Conservation (phyloP, 2,888 invertebrate genomes). For the Athalia circularis region DNA sequence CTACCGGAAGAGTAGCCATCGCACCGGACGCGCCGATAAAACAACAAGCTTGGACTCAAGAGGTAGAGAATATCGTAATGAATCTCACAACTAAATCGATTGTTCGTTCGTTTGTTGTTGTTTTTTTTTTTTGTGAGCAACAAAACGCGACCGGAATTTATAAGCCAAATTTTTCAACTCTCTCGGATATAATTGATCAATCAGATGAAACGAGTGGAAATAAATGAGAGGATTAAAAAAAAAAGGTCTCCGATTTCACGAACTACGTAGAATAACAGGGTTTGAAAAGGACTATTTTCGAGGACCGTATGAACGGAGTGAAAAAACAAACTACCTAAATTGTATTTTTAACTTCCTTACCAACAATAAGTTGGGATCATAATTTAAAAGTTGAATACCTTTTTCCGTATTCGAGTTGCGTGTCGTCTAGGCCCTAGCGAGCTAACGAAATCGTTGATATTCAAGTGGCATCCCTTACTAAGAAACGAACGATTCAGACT, state of each 20-base stretch:
- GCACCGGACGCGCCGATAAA: slow-evolving; percentile 87
- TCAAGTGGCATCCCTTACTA: slow-evolving; percentile 66
- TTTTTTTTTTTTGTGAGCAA: no score
- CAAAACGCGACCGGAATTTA: no score
- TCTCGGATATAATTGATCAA: not conserved
- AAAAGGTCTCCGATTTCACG: not conserved
- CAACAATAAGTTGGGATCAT: slow-evolving; percentile 25
- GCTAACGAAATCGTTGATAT: slow-evolving; percentile 63
- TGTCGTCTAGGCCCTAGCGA: slow-evolving; percentile 52
- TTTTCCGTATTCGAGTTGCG: slow-evolving; percentile 65
- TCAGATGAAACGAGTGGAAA: not conserved
- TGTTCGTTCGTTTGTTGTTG: no score
- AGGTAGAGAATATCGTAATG: slow-evolving; percentile 60
- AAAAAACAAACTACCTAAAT: not conserved
- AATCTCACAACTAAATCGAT: not conserved
- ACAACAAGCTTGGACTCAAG: slow-evolving; percentile 82
- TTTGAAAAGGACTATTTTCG: no score
- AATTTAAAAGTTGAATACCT: slow-evolving; percentile 44
- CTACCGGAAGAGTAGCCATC: slow-evolving; percentile 76
- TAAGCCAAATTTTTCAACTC: no score
- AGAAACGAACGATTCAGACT: slow-evolving; percentile 64
- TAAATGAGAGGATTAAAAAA: not conserved
- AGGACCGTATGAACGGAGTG: no score
- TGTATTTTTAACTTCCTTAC: slow-evolving; percentile 29
- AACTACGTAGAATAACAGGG: no score